These are phyloP conservation scores for Engystomops pustulosus DNA, from an alignment of 2,113 vertebrate species.

Conservation along the genomic window DNA sequence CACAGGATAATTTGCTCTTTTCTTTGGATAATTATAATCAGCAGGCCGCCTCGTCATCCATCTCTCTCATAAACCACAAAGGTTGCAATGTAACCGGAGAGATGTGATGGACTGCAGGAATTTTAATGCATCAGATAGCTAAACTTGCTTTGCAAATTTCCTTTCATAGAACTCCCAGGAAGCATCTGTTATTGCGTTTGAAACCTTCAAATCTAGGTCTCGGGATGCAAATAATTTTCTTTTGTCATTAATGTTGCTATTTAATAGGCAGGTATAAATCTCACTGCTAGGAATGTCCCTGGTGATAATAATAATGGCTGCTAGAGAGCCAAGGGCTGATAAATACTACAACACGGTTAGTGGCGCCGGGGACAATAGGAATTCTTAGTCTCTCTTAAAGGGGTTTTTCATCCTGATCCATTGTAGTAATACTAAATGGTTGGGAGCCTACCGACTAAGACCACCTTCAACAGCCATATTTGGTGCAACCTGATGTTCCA, in stretches of 20 bases:
- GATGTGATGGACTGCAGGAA: constrained; percentile 62
- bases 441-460: too few species aligned
- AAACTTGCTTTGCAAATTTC: constrained; percentile 63
- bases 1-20: constrained; percentile 67
- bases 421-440: too few species aligned
- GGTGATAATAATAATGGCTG: constrained; percentile 21
- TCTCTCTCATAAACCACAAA: constrained; percentile 64
- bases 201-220: constrained; percentile 50
- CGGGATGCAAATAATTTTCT: constrained; percentile 36
- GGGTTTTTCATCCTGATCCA: too few species aligned
- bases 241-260: constrained; percentile 51
- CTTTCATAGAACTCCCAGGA: constrained; percentile 64
- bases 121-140: constrained; percentile 67
- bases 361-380: too few species aligned
- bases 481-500: too few species aligned
- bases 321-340: background rate
- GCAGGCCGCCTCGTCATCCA: constrained; percentile 67
- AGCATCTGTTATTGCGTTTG: constrained; percentile 57
- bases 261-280: constrained; percentile 47
- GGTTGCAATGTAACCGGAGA: constrained; percentile 60
- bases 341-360: background rate
- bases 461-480: too few species aligned
- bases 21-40: constrained; percentile 69
- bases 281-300: constrained; percentile 31
- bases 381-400: too few species aligned